These are phyloP conservation scores for Phasianus colchicus DNA, from an alignment of 2,113 vertebrate species.

Conservation along the genomic window DNA sequence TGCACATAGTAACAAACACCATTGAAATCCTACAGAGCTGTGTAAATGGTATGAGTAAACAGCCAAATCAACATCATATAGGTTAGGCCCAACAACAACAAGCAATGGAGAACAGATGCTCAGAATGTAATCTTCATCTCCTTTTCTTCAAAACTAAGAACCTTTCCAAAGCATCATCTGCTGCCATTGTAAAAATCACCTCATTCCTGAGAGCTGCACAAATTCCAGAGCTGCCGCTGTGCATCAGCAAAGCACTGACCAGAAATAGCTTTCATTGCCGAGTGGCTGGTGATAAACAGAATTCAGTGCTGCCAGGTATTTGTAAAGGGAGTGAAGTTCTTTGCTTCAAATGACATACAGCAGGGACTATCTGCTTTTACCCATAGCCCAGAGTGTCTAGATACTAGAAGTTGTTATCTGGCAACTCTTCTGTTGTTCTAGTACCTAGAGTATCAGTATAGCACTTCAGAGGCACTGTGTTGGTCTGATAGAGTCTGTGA, in stretches of 20 bases:
- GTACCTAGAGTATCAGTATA: not conserved
- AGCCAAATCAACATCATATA: not conserved
- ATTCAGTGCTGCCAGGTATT: not conserved
- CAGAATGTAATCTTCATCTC: not conserved
- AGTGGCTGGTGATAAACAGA: constrained; percentile 22
- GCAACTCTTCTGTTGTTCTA: too few species aligned
- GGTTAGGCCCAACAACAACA: not conserved
- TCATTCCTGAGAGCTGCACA: not conserved
- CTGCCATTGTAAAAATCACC: not conserved
- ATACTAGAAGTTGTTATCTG: too few species aligned
- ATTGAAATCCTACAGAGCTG: not conserved
- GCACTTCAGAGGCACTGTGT: not conserved
- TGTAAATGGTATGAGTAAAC: not conserved
- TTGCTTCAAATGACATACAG: not conserved
- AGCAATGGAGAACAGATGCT: not conserved
- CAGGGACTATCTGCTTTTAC: not conserved
- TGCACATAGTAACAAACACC: not conserved
- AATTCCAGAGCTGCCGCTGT: constrained; percentile 1
- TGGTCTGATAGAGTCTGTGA: not conserved
- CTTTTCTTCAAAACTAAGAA: not conserved
- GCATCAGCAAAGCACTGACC: not conserved
- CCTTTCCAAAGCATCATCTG: not conserved
- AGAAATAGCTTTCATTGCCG: not conserved
- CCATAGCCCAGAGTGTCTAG: not conserved
- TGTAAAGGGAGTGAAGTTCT: not conserved